Evolutionary conservation across 2,888 invertebrate species (phyloP).

Genomic region (Acleris literana): DNA sequence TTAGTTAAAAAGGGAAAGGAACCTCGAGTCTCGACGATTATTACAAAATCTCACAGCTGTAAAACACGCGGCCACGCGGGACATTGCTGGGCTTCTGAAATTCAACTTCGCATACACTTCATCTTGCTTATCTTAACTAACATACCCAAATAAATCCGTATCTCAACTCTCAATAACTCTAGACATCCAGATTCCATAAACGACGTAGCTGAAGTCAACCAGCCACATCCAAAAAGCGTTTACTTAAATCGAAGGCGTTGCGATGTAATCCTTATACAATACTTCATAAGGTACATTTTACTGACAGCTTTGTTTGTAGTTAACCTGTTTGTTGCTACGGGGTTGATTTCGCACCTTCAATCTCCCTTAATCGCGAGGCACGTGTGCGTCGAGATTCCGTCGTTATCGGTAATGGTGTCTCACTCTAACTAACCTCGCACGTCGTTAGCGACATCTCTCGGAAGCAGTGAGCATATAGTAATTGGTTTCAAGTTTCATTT

Average conservation of each 20-base stretch:
- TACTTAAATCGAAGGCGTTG: background rate
- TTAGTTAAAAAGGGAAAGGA: too few relatives aligned
- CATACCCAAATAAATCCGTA: background rate
- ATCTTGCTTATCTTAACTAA: background rate
- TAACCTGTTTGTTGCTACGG: background rate
- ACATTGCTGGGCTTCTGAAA: too few relatives aligned
- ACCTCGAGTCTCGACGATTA: too few relatives aligned
- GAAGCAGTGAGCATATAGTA: background rate
- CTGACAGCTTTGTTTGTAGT: background rate
- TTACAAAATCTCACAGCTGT: too few relatives aligned
- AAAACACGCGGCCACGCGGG: too few relatives aligned
- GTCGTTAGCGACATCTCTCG: slow-evolving; percentile 12
- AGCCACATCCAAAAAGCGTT: background rate
- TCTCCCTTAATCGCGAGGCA: slow-evolving; percentile 14
- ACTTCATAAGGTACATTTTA: background rate
- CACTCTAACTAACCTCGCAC: background rate
- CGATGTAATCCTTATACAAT: background rate
- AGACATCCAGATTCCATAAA: slow-evolving; percentile 11
- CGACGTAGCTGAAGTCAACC: background rate
- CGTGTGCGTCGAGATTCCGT: slow-evolving; percentile 18
- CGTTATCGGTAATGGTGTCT: slow-evolving; percentile 15
- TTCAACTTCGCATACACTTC: background rate
- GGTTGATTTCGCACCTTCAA: slow-evolving; percentile 5
- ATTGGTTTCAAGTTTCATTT: background rate
- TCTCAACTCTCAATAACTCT: slow-evolving; percentile 4